Conservation (phyloP, 2,113 vertebrate species). For the Polypterus senegalus region DNA sequence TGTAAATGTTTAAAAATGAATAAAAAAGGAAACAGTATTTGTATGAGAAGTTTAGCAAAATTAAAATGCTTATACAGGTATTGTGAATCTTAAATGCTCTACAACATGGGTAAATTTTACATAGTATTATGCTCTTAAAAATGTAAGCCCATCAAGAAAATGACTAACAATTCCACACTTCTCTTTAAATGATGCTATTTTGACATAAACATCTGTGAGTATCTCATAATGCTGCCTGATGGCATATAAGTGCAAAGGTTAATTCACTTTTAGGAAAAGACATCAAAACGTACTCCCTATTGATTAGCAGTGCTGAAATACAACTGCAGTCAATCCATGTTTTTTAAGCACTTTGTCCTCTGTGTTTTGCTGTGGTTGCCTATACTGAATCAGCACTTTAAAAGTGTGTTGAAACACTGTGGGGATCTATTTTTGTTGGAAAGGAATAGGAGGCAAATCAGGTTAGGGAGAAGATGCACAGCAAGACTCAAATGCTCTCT, state of each 20-base stretch:
- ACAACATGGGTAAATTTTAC: no score
- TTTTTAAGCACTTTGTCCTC: not conserved
- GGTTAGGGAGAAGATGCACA: slow-evolving; percentile 59
- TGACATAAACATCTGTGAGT: no score
- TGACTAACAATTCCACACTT: no score
- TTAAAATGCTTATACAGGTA: no score
- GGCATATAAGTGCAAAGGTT: not conserved
- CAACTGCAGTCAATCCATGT: not conserved
- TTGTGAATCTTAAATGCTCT: no score
- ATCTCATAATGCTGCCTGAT: no score
- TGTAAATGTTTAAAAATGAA: no score
- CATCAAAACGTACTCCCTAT: not conserved
- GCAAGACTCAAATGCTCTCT: slow-evolving; percentile 55
- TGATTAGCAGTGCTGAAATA: not conserved
- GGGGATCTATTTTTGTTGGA: slow-evolving; percentile 52
- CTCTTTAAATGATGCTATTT: no score
- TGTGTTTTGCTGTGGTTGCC: slow-evolving; percentile 32
- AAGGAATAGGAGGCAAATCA: slow-evolving; percentile 61
- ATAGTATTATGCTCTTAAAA: no score
- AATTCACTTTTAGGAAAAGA: slow-evolving; percentile 3
- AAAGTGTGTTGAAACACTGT: slow-evolving; percentile 53
- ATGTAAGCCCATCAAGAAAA: no score
- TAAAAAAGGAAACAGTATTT: no score
- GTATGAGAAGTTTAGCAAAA: no score
- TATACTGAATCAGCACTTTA: slow-evolving; percentile 53